A percentile compares a stretch with the other conserved stretches of the same genome.
These are phyloP conservation scores for Callyntrura guangdongensis DNA, from an alignment of 2,888 invertebrate species.

Conservation along the genomic window DNA sequence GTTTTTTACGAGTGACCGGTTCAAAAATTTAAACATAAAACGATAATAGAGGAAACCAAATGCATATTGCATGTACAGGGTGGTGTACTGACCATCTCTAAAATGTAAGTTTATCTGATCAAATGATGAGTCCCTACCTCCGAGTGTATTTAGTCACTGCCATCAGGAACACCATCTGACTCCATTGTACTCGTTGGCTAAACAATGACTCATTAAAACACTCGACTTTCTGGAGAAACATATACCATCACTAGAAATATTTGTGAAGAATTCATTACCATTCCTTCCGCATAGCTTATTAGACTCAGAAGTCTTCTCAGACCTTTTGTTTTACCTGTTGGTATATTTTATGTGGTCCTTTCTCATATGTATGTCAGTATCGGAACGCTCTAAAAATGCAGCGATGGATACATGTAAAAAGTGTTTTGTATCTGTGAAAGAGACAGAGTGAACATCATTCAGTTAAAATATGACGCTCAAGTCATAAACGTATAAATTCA, in stretches of 20 bases:
- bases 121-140: constrained; percentile 54
- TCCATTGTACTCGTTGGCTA: constrained; percentile 15
- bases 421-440: neutral
- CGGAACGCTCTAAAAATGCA: constrained; percentile 4
- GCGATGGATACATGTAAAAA: neutral
- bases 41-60: neutral
- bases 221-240: constrained; percentile 10
- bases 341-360: constrained; percentile 27
- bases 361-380: constrained; percentile 44
- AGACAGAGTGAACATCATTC: constrained; percentile 14
- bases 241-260: constrained; percentile 1
- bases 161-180: constrained; percentile 47
- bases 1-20: neutral
- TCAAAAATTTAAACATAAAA: too few relatives aligned
- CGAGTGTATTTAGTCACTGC: constrained; percentile 47
- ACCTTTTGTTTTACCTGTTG: constrained; percentile 14
- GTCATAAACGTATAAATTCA: neutral
- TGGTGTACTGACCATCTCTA: too few relatives aligned
- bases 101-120: neutral
- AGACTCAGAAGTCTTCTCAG: constrained; percentile 4
- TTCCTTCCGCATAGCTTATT: neutral
- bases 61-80: too few relatives aligned
- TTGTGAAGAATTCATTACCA: constrained; percentile 69
- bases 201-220: constrained; percentile 10
- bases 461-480: neutral